Evolutionary conservation across 2,888 invertebrate genomes (phyloP).

Genomic region (Phrixothrix hirtus): DNA sequence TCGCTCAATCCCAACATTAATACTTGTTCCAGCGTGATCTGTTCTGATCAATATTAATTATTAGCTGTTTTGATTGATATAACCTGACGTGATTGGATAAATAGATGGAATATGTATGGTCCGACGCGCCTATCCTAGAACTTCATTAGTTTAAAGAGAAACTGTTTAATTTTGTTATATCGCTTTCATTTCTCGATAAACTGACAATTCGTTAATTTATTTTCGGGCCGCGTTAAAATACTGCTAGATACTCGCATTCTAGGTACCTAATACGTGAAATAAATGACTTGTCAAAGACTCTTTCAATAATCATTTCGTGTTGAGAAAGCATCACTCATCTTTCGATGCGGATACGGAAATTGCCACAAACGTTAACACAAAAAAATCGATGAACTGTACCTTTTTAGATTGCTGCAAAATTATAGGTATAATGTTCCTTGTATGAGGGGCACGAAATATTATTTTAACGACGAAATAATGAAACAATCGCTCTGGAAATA

Average conservation of each 20-base stretch:
- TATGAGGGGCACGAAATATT: slow-evolving; percentile 25
- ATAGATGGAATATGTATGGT: slow-evolving; percentile 17
- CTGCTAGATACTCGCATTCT: too few species aligned
- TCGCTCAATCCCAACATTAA: slow-evolving; percentile 46
- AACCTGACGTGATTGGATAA: slow-evolving; percentile 37
- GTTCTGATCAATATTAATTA: slow-evolving; percentile 51
- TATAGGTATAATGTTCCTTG: slow-evolving; percentile 46
- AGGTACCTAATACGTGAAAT: slow-evolving; percentile 43
- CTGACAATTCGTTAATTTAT: too few species aligned
- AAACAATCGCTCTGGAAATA: slow-evolving; percentile 25
- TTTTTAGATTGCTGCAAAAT: slow-evolving; percentile 45
- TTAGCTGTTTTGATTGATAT: slow-evolving; percentile 46
- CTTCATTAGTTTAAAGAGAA: too few species aligned
- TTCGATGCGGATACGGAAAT: slow-evolving; percentile 55
- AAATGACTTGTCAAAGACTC: slow-evolving; percentile 53
- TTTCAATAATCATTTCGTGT: slow-evolving; percentile 56
- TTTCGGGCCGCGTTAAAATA: too few species aligned
- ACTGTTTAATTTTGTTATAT: too few species aligned
- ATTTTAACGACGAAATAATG: slow-evolving; percentile 30
- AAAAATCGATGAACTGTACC: slow-evolving; percentile 50
- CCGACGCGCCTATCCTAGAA: slow-evolving; percentile 22
- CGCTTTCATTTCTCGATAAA: too few species aligned
- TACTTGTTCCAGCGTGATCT: slow-evolving; percentile 47
- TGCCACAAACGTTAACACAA: slow-evolving; percentile 42
- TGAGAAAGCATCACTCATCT: slow-evolving; percentile 55